Base-by-base conservation (phyloP, 2,113 vertebrate genomes). In the Petroica traversi region DNA sequence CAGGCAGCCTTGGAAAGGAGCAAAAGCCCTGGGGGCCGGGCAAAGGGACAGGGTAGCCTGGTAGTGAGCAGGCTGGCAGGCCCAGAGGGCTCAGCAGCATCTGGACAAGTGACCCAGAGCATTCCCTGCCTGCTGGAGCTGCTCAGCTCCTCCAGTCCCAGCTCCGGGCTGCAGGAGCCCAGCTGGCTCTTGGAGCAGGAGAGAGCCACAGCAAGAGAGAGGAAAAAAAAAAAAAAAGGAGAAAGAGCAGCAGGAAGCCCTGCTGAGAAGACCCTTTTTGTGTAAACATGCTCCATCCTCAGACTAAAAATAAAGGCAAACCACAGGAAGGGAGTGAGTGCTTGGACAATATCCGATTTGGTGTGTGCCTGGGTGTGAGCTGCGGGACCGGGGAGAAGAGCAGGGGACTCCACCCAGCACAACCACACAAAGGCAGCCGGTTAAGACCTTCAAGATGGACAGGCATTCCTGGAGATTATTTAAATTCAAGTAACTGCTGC, bases 261-360 rank as follows among this genome's bases (percentile, higher is more conserved):
- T 82, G 92, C 95, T 69, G 89, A 95, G 88, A 95, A 97, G 96
- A 89, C 89, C 94, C 92, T 92, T 96, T 95, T 93, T 96, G 93
- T 96, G 90, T 95, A 97, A 97, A 96, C 95, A 95, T 3, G 8
- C 91, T 84, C 87, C n/a, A 24, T 94, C 94, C 93, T 97, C 92
- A 73, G 55, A 73, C 94, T 97, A 97, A 97, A 97, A 97, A 97
- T 97, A 97, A 95, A 97, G 92, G 90, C 96, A 93, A 97, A 92
- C 92, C 96, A 92, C 93, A 97, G 97, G 97, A 97, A 97, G 96
- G 95, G 97, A 97, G 95, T 96, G 97, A 97, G 93, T 94, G 91
- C 78, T 96, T 95, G 97, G 97, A 97, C 94, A 97, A 93, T 95
- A 97, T 93, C 96, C 92, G 78, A 83, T 88, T 72, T 88, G 91